Base-by-base conservation (phyloP, 2,113 vertebrate genomes). In the Rhinopomastus cyanomelas region DNA sequence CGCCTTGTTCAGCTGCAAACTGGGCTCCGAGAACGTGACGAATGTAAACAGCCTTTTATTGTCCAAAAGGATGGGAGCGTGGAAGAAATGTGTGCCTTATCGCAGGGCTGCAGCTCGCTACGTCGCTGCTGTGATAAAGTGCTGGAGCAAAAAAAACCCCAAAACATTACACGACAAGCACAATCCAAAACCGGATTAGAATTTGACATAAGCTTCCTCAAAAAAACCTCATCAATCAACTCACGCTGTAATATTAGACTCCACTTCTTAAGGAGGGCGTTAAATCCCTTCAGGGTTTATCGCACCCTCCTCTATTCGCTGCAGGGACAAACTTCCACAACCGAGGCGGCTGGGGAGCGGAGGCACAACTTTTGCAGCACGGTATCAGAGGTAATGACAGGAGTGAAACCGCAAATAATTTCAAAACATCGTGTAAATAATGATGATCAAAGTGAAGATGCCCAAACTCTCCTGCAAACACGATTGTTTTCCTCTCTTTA, bases 181-280 rank as follows among this genome's bases (percentile, higher is more conserved):
- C 98, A 98, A 98, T 97, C 98, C 98, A 97, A 98, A 99, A 98
- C 97, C 89, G 98, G 98, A 98, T 98, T 99, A 98, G 97, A 97
- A 98, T 98, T 98, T 98, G 98, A 98, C 98, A 99, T 98, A 98
- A 98, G 98, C 98, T 98, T 98, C 96, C 98, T 98, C 97, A 98
- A 98, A 98, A 98, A 98, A 42, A 15, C 39, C 97, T 97, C 98
- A 99, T 99, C 98, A 99, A 98, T 99, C 98, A 98, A 98, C 93
- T 97, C 96, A 94, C 96, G 98, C 96, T 96, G 98, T 96, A 98
- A 98, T 98, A 98, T 98, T 98, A 98, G 97, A 98, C 97, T 97
- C 96, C 94, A 86, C 96, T 96, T 98, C 98, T 98, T 98, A 98
- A 98, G 97, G 97, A 97, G 96, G 95, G 85, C 95, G 97, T 96